Conservation (phyloP, 2,113 vertebrate species). For the Pomatostomus ruficeps region DNA sequence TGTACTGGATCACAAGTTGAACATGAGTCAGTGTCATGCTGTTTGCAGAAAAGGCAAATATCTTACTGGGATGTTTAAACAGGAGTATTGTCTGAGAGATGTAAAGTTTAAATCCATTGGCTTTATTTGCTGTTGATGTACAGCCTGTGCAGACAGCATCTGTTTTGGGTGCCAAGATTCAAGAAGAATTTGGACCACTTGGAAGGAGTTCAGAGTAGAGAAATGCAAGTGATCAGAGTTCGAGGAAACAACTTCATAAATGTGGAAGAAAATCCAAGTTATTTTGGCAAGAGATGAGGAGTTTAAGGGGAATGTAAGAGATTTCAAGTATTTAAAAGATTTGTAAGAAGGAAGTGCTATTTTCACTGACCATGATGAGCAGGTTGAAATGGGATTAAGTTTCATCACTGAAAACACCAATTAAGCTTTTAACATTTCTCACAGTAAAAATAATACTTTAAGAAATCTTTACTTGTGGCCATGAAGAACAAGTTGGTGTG, state of each 20-base stretch:
- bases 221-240: background rate
- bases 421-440: background rate
- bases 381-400: background rate
- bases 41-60: conserved; percentile 21
- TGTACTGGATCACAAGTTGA: conserved; percentile 56
- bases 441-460: background rate
- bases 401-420: background rate
- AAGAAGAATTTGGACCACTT: conserved; percentile 7
- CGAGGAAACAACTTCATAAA: background rate
- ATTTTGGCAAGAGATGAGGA: conserved; percentile 11
- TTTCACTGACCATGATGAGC: background rate
- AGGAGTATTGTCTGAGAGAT: background rate
- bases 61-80: conserved; percentile 2
- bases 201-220: conserved; percentile 24
- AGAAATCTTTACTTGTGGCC: background rate
- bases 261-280: conserved; percentile 4
- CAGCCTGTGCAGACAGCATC: background rate
- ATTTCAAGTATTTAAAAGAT: conserved; percentile 2
- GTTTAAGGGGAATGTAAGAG: background rate
- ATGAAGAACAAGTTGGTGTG: background rate
- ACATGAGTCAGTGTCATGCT: conserved; percentile 55
- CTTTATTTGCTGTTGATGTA: background rate
- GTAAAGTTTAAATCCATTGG: background rate
- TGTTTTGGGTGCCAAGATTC: background rate
- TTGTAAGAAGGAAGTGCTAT: background rate